These are phyloP conservation scores for Agrochola macilenta DNA, from an alignment of 2,888 invertebrate genomes.

Conservation along the genomic window DNA sequence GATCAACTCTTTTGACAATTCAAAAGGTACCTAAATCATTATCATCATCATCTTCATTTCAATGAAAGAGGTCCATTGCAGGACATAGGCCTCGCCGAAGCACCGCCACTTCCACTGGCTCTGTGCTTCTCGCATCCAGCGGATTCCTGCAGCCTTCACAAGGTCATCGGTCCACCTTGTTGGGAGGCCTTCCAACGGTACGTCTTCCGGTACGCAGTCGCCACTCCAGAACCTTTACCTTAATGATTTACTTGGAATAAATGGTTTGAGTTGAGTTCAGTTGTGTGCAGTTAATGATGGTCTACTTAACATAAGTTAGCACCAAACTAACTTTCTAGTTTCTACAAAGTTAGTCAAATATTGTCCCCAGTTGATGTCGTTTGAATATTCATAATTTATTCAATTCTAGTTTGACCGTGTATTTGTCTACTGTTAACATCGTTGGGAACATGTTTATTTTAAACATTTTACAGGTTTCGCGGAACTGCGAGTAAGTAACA, in stretches of 20 bases:
- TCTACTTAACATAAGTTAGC: slow-evolving; percentile 21
- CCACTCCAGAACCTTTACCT: background rate
- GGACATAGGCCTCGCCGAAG: background rate
- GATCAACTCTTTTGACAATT: background rate
- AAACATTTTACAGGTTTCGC: slow-evolving; percentile 42
- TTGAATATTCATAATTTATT: slow-evolving; percentile 58
- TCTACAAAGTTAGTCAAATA: slow-evolving; percentile 42
- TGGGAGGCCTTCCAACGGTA: background rate
- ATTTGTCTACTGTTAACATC: slow-evolving; percentile 46
- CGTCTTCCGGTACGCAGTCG: background rate
- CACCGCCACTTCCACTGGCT: background rate
- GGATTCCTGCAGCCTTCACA: background rate
- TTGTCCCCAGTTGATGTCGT: slow-evolving; percentile 39
- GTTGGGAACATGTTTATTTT: slow-evolving; percentile 47
- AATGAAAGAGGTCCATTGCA: background rate
- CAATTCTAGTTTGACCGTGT: slow-evolving; percentile 27
- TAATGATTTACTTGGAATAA: background rate
- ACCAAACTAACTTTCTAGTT: slow-evolving; percentile 50
- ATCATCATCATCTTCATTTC: background rate
- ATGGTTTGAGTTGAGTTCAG: background rate
- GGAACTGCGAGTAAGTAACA: slow-evolving; percentile 39
- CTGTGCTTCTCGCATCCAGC: background rate
- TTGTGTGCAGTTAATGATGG: background rate
- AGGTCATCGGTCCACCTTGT: background rate
- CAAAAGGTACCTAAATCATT: background rate